Evolutionary conservation across 2,113 vertebrate species (phyloP).

Genomic region (Leucosticte australis): DNA sequence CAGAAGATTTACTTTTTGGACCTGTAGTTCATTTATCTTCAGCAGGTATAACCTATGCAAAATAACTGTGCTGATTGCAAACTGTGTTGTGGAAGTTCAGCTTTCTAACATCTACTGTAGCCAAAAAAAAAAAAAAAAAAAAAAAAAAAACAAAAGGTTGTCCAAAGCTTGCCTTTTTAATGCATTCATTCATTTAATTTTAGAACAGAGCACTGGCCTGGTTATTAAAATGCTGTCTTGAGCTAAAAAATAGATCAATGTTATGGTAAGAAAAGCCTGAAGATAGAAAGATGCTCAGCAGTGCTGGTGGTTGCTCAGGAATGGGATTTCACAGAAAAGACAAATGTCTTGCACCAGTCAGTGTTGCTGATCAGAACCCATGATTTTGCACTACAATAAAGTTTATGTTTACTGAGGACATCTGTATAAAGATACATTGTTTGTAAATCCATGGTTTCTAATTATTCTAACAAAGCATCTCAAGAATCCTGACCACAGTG

Average conservation of each 20-base stretch:
- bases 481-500: background rate
- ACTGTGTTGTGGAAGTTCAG: background rate
- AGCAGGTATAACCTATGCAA: background rate
- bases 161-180: background rate
- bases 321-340: background rate
- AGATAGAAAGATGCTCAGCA: background rate
- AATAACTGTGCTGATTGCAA: background rate
- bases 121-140: background rate
- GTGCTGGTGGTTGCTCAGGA: accelerated
- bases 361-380: background rate
- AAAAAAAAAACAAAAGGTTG: background rate
- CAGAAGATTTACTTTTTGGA: background rate
- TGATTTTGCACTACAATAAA: background rate
- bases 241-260: background rate
- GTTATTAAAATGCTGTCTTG: background rate
- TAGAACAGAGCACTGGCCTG: background rate
- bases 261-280: background rate
- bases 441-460: background rate
- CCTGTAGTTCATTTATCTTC: background rate
- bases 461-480: background rate
- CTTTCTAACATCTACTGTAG: background rate
- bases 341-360: background rate
- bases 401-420: background rate
- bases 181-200: background rate
- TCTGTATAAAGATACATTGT: background rate